phyloP scores from a whole-genome alignment of 2,888 invertebrate species.

The Tetramorium bicarinatum region DNA sequence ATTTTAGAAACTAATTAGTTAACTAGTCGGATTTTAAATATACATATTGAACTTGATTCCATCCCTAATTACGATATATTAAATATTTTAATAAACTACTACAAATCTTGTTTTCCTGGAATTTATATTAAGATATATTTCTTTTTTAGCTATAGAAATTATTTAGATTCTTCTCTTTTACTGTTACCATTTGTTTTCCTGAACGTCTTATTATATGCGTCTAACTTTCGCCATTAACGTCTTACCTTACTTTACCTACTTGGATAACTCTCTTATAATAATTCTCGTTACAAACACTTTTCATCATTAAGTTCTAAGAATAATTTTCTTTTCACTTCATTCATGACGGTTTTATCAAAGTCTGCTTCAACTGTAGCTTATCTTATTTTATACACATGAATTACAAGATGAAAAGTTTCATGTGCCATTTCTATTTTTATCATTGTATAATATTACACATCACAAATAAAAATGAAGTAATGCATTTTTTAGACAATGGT shows the following conservation, averaged over 20 bases:
- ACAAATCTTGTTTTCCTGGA: not conserved
- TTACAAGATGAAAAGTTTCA: slow-evolving; percentile 3
- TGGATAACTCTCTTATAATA: slow-evolving; percentile 48
- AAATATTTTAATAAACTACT: not conserved
- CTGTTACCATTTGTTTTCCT: slow-evolving; percentile 50
- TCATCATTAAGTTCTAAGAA: slow-evolving; percentile 42
- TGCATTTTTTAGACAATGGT: not conserved
- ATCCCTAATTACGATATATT: not conserved
- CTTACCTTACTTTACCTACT: slow-evolving; percentile 46
- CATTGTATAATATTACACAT: not conserved
- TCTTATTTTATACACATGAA: slow-evolving; percentile 2
- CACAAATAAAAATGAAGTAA: not conserved
- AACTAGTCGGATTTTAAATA: too few relatives aligned
- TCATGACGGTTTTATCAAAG: slow-evolving; percentile 38
- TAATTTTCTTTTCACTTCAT: slow-evolving; percentile 47
- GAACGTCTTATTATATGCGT: slow-evolving; percentile 50
- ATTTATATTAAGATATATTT: slow-evolving; percentile 32
- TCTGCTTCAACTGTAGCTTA: not conserved
- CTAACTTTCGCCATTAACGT: slow-evolving; percentile 51
- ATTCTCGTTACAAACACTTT: slow-evolving; percentile 52
- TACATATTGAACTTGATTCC: too few relatives aligned
- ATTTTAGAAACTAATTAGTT: too few relatives aligned
- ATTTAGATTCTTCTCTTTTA: slow-evolving; percentile 38
- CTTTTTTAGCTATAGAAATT: slow-evolving; percentile 21
- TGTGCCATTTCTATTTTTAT: not conserved